These are phyloP conservation scores for Callionymus lyra DNA, from an alignment of 2,113 vertebrate species.

Conservation along the genomic window DNA sequence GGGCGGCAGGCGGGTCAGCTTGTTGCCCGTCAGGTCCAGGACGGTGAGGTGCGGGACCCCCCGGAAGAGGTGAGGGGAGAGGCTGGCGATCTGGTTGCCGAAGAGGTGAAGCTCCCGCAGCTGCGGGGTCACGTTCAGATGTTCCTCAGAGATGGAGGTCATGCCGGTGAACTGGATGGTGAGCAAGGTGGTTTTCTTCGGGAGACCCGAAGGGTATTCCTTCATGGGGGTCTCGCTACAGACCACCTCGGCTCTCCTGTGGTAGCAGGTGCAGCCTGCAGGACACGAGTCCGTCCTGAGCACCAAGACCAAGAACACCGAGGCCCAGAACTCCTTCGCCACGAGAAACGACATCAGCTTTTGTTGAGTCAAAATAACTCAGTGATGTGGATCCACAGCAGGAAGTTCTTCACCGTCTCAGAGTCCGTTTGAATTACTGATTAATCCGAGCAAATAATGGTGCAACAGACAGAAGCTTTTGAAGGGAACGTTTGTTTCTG, in stretches of 20 bases:
- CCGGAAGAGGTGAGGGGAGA: slow-evolving; percentile 58
- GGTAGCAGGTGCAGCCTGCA: slow-evolving; percentile 54
- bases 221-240: slow-evolving; percentile 57
- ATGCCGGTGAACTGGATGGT: slow-evolving; percentile 76
- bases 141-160: slow-evolving; percentile 32
- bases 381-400: no score
- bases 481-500: no score
- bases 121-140: slow-evolving; percentile 49
- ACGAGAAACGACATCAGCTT: not conserved
- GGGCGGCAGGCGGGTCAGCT: slow-evolving; percentile 49
- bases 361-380: no score
- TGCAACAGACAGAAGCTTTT: no score
- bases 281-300: slow-evolving; percentile 43
- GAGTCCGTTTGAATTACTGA: no score
- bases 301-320: slow-evolving; percentile 30
- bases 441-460: no score
- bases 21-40: slow-evolving; percentile 74
- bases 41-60: slow-evolving; percentile 52
- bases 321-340: slow-evolving; percentile 39
- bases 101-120: slow-evolving; percentile 75
- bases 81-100: slow-evolving; percentile 61
- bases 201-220: slow-evolving; percentile 57
- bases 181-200: slow-evolving; percentile 48
- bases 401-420: no score
- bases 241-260: slow-evolving; percentile 53